Base-by-base conservation (phyloP, 2,113 vertebrate species). In the Neolamprologus ventralis region DNA sequence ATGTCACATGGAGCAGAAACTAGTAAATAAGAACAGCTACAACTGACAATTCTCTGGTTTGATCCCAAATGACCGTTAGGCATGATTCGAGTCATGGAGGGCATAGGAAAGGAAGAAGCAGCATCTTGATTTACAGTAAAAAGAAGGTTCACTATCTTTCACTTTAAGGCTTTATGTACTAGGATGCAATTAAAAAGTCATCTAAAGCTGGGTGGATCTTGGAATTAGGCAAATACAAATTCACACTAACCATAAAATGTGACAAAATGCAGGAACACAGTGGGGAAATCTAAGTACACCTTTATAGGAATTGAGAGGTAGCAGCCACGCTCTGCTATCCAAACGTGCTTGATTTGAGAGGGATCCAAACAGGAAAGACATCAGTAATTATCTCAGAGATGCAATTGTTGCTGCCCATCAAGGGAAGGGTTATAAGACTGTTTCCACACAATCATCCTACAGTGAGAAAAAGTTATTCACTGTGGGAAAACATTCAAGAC, bases 11-110 rank as follows among this genome's bases (percentile, higher is more conserved):
- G 78, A 87, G 88, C 80, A 84, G 78, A 85, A 94, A 90, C 88
- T 90, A 54, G 90, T 93, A 94, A 94, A 94, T 92, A 95, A 89
- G 83, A 47, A 68, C 87, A 86, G 81, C 88, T 84, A 31, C 85
- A 75, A 84, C 37, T 84, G 82, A 49, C 73, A 60, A 21, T 89
- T 87, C 79, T 71, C 45, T 37, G 73, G 23, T 82, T 53, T 53
- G 47, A 58, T 89, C 92, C 87, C 75, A n/a, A 2, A 11, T 28
- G 91, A 81, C 85, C 57, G 60, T 80, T 80, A 85, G 82, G 6
- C 14, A 71, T n/a, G 7, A 85, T 83, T 82, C 1, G 1, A 68
- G 75, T 17, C 11, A 16, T 3, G n/a, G 33, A 51, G 33, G 6
- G 12, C 1, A 16, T 23, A 31, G 53, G 26, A 83, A 26, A 4